These are phyloP conservation scores for Harpagus bidentatus DNA, from an alignment of 2,113 vertebrate genomes.

Conservation along the genomic window DNA sequence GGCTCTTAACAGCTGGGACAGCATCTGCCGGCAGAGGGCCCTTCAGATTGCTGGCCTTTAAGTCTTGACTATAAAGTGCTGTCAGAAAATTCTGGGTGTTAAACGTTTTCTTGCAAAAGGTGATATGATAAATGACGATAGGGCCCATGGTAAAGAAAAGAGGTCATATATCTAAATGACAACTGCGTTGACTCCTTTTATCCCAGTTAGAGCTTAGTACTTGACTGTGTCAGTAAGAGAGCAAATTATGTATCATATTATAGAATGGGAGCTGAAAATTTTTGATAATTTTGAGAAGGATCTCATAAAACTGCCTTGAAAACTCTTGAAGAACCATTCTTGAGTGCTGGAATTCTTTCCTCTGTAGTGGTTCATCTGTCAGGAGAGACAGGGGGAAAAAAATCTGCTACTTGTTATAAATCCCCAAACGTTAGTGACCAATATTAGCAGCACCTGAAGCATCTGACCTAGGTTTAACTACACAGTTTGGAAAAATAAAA, in stretches of 20 bases:
- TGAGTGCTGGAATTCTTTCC: not conserved
- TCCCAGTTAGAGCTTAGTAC: not conserved
- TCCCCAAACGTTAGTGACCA: not conserved
- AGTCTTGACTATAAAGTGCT: not conserved
- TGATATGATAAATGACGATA: not conserved
- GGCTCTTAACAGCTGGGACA: not conserved
- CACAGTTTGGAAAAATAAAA: not conserved
- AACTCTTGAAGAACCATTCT: not conserved
- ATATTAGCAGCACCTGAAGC: not conserved
- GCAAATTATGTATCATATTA: not conserved
- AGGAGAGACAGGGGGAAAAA: not conserved
- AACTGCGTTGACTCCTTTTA: not conserved
- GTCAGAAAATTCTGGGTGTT: not conserved
- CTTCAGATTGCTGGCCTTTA: not conserved
- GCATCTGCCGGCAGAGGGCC: slow-evolving; percentile 3
- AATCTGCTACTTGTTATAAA: not conserved
- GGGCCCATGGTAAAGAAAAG: not conserved
- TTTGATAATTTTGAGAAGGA: not conserved
- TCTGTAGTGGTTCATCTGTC: not conserved
- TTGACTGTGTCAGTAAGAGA: not conserved
- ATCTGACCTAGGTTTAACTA: not conserved
- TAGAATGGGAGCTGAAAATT: not conserved
- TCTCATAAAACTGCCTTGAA: not conserved
- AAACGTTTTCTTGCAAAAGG: not conserved
- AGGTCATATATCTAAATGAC: not conserved